These are phyloP conservation scores for Medauroidea extradentata DNA, from an alignment of 1,140 invertebrate genomes.

Conservation along the genomic window DNA sequence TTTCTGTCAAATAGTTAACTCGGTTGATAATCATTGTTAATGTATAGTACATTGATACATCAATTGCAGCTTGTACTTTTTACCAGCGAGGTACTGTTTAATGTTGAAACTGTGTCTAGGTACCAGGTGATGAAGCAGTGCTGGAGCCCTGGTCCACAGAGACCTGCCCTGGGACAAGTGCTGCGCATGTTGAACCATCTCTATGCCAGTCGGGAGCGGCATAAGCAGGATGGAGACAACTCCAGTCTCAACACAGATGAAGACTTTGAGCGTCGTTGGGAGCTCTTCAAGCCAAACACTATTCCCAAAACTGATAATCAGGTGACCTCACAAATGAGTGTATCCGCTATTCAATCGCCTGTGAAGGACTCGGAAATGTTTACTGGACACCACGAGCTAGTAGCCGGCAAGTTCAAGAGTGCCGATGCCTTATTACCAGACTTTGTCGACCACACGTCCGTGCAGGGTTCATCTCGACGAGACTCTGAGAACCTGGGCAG, in stretches of 20 bases:
- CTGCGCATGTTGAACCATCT: constrained; percentile 53
- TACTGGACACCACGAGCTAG: too few species aligned
- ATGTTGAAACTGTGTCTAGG: constrained; percentile 44
- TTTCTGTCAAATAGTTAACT: too few species aligned
- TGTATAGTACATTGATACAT: too few species aligned
- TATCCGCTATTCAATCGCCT: too few species aligned
- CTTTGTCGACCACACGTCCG: too few species aligned
- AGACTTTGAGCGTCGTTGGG: constrained; percentile 67
- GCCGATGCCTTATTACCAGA: too few species aligned
- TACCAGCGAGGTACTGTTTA: too few species aligned
- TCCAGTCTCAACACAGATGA: constrained; percentile 29
- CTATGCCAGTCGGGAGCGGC: not conserved
- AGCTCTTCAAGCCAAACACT: constrained; percentile 56
- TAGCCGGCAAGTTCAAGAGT: too few species aligned
- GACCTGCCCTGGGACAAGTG: constrained; percentile 49
- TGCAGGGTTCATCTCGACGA: too few species aligned
- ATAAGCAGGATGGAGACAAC: not conserved
- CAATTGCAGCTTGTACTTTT: too few species aligned
- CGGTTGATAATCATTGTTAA: too few species aligned
- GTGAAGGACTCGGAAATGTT: too few species aligned
- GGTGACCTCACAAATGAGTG: not conserved
- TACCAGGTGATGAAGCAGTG: constrained; percentile 64
- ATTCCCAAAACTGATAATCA: constrained; percentile 53
- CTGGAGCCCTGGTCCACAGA: constrained; percentile 48
- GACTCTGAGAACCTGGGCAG: not conserved